These are phyloP conservation scores for human (Homo sapiens) DNA, from an alignment of 2,113 vertebrate species.

Conservation along the genomic window GRCh38 chr2:106386001-106386500, in stretches of 20 bases:
- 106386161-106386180: not conserved
- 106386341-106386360: slow-evolving; percentile 56
- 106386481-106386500: not conserved
- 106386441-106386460: rapidly evolving
- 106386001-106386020: no score
- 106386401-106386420: slow-evolving; percentile 85
- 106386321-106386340: slow-evolving; percentile 75
- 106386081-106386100: no score
- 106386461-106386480: not conserved
- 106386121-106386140: not conserved
- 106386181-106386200: not conserved
- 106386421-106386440: rapidly evolving
- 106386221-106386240: rapidly evolving
- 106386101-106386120: not conserved
- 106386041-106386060: no score
- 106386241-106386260: not conserved
- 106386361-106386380: slow-evolving; percentile 73
- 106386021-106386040: no score
- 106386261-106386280: slow-evolving; percentile 68
- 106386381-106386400: slow-evolving; percentile 82
- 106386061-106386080: no score
- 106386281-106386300: slow-evolving; percentile 74
- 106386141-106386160: not conserved
- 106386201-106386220: no score
- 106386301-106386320: slow-evolving; percentile 83